Evolutionary conservation across 2,113 vertebrate genomes (phyloP).

Genomic region (Tretioscincus oriximinensis): DNA sequence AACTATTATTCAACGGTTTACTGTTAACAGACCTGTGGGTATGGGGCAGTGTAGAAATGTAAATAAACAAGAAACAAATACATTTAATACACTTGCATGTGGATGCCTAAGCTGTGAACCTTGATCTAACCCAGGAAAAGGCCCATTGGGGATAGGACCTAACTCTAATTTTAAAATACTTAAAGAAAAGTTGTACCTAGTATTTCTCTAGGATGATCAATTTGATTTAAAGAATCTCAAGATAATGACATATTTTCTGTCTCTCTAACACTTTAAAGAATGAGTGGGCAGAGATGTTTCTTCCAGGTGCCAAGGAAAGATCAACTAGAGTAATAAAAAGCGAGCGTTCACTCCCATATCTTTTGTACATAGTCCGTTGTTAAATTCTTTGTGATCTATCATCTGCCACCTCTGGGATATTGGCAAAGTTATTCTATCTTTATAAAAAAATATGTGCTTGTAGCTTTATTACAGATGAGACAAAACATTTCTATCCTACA

Average conservation of each 20-base stretch:
- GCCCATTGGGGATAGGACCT: too few relatives aligned
- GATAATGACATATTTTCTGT: neutral
- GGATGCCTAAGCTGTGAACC: too few relatives aligned
- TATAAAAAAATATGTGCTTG: neutral
- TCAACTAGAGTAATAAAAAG: neutral
- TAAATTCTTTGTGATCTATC: neutral
- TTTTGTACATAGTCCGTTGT: neutral
- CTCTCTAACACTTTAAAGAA: neutral
- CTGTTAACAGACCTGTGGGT: neutral
- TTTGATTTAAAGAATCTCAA: neutral
- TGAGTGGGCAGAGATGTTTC: neutral
- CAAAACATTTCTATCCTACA: neutral
- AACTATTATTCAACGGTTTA: neutral
- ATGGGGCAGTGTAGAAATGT: too few relatives aligned
- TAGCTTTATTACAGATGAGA: neutral
- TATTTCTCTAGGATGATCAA: neutral
- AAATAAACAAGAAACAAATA: neutral
- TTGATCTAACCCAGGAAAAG: too few relatives aligned
- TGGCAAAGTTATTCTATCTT: neutral
- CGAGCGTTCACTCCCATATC: slow-evolving; percentile 1
- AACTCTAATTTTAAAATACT: neutral
- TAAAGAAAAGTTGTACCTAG: neutral
- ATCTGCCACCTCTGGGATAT: neutral
- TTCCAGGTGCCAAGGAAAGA: neutral
- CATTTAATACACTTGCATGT: neutral